A percentile compares a stretch with the other conserved stretches of the same genome.
Evolutionary conservation across 2,888 invertebrate genomes (phyloP).

Genomic region (Neocrepidodera transversa): DNA sequence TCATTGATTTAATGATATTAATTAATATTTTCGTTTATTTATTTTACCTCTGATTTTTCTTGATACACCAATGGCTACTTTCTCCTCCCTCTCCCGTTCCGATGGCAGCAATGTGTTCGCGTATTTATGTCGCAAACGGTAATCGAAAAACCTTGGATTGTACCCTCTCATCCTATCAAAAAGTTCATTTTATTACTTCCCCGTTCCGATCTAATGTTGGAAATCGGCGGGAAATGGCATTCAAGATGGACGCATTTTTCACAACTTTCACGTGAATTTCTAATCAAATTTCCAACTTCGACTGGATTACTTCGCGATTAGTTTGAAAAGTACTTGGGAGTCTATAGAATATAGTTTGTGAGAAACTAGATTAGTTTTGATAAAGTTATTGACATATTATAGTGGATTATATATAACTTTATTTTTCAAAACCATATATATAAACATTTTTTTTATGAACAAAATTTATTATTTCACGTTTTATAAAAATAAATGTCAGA

Average conservation of each 20-base stretch:
- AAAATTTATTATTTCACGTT: no score
- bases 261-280: conserved; percentile 8
- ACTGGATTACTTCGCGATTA: conserved; percentile 6
- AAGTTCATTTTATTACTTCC: conserved; percentile 37
- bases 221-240: conserved; percentile 4
- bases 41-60: no score
- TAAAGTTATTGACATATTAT: no score
- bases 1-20: no score
- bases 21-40: no score
- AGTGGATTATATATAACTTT: no score
- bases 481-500: no score
- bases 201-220: conserved; percentile 25
- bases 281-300: conserved; percentile 6
- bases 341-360: no score
- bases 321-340: no score
- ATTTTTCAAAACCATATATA: no score
- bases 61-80: not conserved
- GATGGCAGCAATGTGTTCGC: conserved; percentile 3
- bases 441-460: no score
- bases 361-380: no score
- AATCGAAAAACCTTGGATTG: conserved; percentile 35
- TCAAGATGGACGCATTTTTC: conserved; percentile 12
- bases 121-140: conserved; percentile 30
- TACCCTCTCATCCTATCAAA: conserved; percentile 28
- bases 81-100: not conserved